A percentile compares a stretch with the other conserved stretches of the same genome.
Conservation (phyloP, 2,888 invertebrate species). For the Cyclophora punctaria region DNA sequence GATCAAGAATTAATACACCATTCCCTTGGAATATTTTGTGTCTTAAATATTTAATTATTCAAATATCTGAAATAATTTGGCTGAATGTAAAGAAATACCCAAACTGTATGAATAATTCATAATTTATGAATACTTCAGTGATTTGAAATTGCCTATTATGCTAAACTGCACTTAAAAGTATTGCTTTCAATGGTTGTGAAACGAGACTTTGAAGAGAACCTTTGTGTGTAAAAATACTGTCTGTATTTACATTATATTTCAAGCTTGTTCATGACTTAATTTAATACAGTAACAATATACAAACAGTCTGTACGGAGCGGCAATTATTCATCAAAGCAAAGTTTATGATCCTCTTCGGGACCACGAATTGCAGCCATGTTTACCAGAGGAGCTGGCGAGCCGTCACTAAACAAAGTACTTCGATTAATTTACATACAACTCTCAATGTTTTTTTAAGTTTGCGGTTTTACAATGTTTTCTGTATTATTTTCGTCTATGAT, state of each 20-base stretch:
- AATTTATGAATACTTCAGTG: constrained; percentile 7
- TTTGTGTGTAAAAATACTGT: too few species aligned
- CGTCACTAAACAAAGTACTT: constrained; percentile 1
- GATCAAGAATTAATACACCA: constrained; percentile 4
- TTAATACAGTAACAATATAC: background rate
- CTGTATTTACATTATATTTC: too few species aligned
- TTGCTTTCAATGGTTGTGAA: too few species aligned
- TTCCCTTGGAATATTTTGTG: constrained; percentile 9
- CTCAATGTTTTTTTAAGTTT: too few species aligned
- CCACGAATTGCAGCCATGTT: constrained; percentile 32
- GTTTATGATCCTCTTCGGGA: constrained; percentile 33
- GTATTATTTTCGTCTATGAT: too few species aligned
- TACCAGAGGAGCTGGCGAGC: constrained; percentile 7
- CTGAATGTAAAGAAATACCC: constrained; percentile 10
- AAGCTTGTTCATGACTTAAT: too few species aligned
- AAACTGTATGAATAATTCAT: constrained; percentile 17
- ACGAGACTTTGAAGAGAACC: too few species aligned
- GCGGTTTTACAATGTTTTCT: too few species aligned
- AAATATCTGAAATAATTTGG: constrained; percentile 7
- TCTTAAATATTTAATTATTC: constrained; percentile 11
- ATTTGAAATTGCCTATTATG: too few species aligned
- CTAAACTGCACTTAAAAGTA: too few species aligned
- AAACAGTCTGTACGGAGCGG: background rate
- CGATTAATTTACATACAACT: constrained; percentile 6
- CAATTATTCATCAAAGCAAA: constrained; percentile 35